These are phyloP conservation scores for Myotis daubentonii DNA, from an alignment of 2,797 vertebrate species.

Conservation along the genomic window DNA sequence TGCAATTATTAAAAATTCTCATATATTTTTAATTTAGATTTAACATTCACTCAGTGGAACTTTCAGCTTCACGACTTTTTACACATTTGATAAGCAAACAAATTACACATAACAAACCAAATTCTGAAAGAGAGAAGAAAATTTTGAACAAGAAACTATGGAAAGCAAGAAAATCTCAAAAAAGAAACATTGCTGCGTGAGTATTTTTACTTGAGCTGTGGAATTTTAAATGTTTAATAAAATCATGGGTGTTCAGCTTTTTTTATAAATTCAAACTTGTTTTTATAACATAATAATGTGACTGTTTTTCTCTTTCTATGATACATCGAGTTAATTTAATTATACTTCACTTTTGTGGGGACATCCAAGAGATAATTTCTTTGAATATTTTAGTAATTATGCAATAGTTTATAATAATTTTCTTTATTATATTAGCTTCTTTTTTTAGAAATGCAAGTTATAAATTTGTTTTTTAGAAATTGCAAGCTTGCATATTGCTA, in stretches of 20 bases:
- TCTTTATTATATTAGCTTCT: background rate
- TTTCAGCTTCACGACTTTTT: background rate
- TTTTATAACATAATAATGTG: background rate
- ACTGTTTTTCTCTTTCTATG: background rate
- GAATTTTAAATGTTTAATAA: background rate
- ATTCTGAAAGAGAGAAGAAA: background rate
- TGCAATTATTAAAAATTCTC: background rate
- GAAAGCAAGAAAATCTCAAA: slow-evolving; percentile 53
- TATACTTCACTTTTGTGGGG: background rate
- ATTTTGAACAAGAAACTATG: background rate
- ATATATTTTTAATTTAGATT: slow-evolving; percentile 63
- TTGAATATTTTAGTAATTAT: background rate
- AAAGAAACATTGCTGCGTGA: slow-evolving; percentile 48
- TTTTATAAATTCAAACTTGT: background rate
- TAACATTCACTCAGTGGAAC: slow-evolving; percentile 49
- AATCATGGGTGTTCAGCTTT: background rate
- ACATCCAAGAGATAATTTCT: background rate
- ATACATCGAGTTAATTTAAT: background rate
- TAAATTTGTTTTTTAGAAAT: background rate
- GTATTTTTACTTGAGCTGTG: slow-evolving; percentile 41
- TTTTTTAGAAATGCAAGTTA: background rate
- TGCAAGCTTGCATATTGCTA: background rate
- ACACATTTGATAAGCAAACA: background rate
- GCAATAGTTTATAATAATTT: background rate
- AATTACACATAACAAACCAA: background rate